Conservation (phyloP, 1,140 invertebrate species). For the Dufourea novaeangliae region DNA sequence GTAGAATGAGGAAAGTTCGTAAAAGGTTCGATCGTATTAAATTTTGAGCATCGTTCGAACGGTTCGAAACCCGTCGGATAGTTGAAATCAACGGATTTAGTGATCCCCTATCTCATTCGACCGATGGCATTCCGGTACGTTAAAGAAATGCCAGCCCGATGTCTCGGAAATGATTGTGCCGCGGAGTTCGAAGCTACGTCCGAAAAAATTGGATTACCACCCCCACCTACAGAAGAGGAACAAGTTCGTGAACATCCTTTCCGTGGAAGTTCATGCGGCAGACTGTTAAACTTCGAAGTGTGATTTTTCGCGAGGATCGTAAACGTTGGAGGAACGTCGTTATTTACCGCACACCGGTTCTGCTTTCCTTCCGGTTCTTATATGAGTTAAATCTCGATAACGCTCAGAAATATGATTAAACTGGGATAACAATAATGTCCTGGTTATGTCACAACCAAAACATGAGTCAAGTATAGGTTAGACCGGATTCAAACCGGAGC, state of each 20-base stretch:
- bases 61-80: neutral
- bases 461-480: too few species aligned
- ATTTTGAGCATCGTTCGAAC: neutral
- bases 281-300: slow-evolving; percentile 10
- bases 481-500: too few species aligned
- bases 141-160: neutral
- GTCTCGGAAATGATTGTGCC: neutral
- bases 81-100: neutral
- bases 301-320: neutral
- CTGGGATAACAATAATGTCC: too few species aligned
- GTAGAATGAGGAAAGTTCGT: neutral
- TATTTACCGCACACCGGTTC: neutral
- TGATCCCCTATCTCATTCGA: neutral
- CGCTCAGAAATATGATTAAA: too few species aligned
- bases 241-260: neutral
- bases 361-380: neutral
- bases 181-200: neutral
- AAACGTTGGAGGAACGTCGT: neutral
- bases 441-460: too few species aligned
- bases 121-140: neutral
- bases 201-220: slow-evolving; percentile 21
- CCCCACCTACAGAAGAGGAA: neutral
- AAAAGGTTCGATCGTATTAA: neutral
- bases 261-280: slow-evolving; percentile 11
- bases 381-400: too few species aligned